These are phyloP conservation scores for Zaprionus nigranus DNA, from an alignment of 1,140 invertebrate species.

Conservation along the genomic window DNA sequence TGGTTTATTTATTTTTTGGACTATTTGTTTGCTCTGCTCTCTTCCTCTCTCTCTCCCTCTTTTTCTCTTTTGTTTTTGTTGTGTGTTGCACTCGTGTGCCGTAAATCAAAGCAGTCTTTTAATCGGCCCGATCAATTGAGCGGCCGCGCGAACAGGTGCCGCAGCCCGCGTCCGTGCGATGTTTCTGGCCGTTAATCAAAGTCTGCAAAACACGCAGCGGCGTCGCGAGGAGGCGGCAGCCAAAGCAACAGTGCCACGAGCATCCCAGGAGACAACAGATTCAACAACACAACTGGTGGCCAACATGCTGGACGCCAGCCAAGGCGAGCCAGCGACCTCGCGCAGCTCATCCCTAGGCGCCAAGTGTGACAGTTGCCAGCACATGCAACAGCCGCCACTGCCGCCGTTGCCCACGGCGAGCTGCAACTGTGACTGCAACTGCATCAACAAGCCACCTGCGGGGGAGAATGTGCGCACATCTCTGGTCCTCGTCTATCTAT, in stretches of 20 bases:
- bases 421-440: slow-evolving; percentile 43
- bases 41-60: neutral
- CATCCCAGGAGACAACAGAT: slow-evolving; percentile 31
- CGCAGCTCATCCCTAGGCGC: slow-evolving; percentile 2
- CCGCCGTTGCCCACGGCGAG: neutral
- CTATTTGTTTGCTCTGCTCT: slow-evolving; percentile 5
- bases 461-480: slow-evolving; percentile 35
- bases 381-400: slow-evolving; percentile 11
- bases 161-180: slow-evolving; percentile 43
- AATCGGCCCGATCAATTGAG: slow-evolving; percentile 29
- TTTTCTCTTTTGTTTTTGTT: slow-evolving; percentile 12
- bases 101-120: slow-evolving; percentile 57
- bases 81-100: slow-evolving; percentile 47
- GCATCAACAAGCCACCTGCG: slow-evolving; percentile 12
- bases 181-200: slow-evolving; percentile 82
- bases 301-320: slow-evolving; percentile 24
- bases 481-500: slow-evolving; percentile 67
- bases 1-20: slow-evolving; percentile 21
- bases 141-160: slow-evolving; percentile 31
- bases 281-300: slow-evolving; percentile 58
- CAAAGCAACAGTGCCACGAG: neutral
- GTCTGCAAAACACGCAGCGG: slow-evolving; percentile 53
- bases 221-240: slow-evolving; percentile 29
- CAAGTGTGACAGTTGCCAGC: slow-evolving; percentile 39
- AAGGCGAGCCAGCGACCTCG: neutral